Percentiles rank a stretch among this genome's conserved stretches.
phyloP scores from a whole-genome alignment of 2,888 invertebrate genomes.

The Heliconius charithonia region DNA sequence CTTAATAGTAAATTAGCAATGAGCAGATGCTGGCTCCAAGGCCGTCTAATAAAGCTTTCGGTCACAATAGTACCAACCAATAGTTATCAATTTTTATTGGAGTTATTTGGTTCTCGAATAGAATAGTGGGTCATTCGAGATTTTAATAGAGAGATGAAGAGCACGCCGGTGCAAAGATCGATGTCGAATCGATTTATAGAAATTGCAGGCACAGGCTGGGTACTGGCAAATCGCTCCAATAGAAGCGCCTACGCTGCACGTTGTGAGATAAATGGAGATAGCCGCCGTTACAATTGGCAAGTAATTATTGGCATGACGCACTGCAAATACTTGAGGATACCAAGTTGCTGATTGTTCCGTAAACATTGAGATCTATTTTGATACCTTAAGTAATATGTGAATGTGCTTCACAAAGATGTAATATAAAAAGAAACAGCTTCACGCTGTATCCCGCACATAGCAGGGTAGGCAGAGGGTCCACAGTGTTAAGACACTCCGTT shows the following conservation, averaged over 20 bases:
- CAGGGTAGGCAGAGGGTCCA: too few species aligned
- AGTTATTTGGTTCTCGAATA: slow-evolving; percentile 56
- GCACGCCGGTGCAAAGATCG: slow-evolving; percentile 79
- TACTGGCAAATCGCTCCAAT: slow-evolving; percentile 70
- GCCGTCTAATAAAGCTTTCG: slow-evolving; percentile 50
- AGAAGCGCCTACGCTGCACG: slow-evolving; percentile 79
- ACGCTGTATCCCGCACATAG: too few species aligned
- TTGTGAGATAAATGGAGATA: slow-evolving; percentile 79
- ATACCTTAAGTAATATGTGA: slow-evolving; percentile 15
- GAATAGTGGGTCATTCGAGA: slow-evolving; percentile 64
- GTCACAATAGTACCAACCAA: slow-evolving; percentile 45
- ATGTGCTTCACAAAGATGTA: not conserved
- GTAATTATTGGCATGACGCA: slow-evolving; percentile 80
- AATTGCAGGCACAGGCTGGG: slow-evolving; percentile 69
- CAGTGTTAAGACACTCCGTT: too few species aligned
- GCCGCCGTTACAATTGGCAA: slow-evolving; percentile 74
- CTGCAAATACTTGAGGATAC: slow-evolving; percentile 59
- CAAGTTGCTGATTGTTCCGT: slow-evolving; percentile 59
- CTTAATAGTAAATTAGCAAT: slow-evolving; percentile 49
- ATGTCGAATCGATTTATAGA: slow-evolving; percentile 80
- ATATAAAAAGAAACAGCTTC: too few species aligned
- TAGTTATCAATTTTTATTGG: slow-evolving; percentile 51
- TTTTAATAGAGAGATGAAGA: slow-evolving; percentile 76
- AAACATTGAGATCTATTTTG: slow-evolving; percentile 45
- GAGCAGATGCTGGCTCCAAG: slow-evolving; percentile 51